These are phyloP conservation scores for Ctenicera cuprea DNA, from an alignment of 2,888 invertebrate species.

Conservation along the genomic window DNA sequence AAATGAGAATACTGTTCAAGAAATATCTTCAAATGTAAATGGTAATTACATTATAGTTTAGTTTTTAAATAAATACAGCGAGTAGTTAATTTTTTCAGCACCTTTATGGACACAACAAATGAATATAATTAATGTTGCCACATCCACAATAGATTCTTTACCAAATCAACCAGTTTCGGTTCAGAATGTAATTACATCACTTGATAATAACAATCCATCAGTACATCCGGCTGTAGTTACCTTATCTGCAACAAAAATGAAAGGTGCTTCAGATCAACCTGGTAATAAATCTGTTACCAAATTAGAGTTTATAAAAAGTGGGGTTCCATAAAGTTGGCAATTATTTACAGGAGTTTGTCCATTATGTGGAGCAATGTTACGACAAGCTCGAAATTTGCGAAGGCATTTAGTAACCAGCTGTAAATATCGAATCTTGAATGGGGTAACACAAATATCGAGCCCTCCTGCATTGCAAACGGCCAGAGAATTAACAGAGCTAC, in stretches of 20 bases:
- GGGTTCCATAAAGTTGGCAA: not conserved
- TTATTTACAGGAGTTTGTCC: constrained; percentile 73
- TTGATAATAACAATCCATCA: constrained; percentile 1
- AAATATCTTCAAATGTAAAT: constrained; percentile 27
- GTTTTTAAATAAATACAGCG: too few species aligned
- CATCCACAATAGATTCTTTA: constrained; percentile 44
- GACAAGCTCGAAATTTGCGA: constrained; percentile 77
- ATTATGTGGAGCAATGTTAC: constrained; percentile 76
- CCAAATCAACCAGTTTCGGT: constrained; percentile 44
- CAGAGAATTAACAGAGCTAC: constrained; percentile 54
- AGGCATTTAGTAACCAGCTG: constrained; percentile 73
- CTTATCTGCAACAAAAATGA: constrained; percentile 68
- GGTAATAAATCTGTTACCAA: constrained; percentile 56
- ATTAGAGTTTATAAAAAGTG: too few species aligned
- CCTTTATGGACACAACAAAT: constrained; percentile 38
- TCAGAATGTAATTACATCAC: constrained; percentile 48
- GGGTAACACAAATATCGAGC: constrained; percentile 29
- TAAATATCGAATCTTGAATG: constrained; percentile 55
- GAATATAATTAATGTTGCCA: constrained; percentile 52
- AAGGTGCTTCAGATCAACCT: constrained; percentile 78
- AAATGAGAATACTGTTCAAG: constrained; percentile 52
- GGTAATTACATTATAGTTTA: constrained; percentile 31
- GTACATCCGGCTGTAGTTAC: not conserved
- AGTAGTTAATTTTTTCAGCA: constrained; percentile 15
- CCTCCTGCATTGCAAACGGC: constrained; percentile 44